Percentiles rank a stretch among this genome's conserved stretches.
These are phyloP conservation scores for Podocnemis expansa DNA, from an alignment of 2,113 vertebrate genomes.

Conservation along the genomic window DNA sequence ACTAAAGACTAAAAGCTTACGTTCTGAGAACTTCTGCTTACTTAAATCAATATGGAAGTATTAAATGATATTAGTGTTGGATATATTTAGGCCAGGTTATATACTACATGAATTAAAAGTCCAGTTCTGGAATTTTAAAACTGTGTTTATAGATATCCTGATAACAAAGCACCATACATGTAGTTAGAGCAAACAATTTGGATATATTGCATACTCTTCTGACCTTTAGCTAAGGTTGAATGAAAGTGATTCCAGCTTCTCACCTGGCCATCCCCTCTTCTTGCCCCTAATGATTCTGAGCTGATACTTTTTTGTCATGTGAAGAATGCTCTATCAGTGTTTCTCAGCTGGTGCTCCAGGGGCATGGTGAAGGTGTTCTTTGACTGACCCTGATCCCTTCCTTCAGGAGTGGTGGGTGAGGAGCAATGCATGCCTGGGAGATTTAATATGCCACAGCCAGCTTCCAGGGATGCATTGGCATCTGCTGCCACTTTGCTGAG, in stretches of 20 bases:
- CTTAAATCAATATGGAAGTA: background rate
- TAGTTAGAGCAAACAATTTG: background rate
- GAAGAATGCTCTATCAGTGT: background rate
- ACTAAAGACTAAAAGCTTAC: background rate
- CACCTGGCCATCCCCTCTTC: background rate
- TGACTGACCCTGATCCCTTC: no score
- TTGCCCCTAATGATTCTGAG: background rate
- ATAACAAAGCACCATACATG: background rate
- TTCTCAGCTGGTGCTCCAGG: no score
- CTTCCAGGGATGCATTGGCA: no score
- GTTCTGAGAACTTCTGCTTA: background rate
- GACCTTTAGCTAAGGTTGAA: background rate
- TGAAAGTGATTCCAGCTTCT: background rate
- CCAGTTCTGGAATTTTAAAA: background rate
- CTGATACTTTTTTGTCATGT: fast-evolving
- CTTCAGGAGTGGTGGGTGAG: no score
- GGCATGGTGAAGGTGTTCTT: no score
- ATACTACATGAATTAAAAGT: background rate
- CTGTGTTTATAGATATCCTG: background rate
- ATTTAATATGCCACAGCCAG: no score
- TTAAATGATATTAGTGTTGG: background rate
- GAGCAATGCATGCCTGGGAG: no score
- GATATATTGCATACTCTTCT: background rate
- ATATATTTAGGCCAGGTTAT: background rate
- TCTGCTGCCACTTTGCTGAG: no score